Percentiles rank a stretch among this genome's conserved stretches.
These are phyloP conservation scores for Carassius gibelio DNA, from an alignment of 2,113 vertebrate species.

Conservation along the genomic window DNA sequence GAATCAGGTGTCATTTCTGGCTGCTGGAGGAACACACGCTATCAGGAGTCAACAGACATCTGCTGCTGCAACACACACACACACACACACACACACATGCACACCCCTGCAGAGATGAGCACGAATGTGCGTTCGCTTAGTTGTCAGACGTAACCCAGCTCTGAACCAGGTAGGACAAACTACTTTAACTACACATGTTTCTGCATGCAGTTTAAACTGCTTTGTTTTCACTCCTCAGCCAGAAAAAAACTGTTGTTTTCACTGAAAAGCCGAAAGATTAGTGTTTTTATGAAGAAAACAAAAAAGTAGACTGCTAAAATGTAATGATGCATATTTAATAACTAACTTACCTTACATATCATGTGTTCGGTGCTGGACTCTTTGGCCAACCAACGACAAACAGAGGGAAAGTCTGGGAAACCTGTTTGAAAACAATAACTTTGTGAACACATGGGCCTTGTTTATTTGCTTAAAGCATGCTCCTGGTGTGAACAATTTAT, in stretches of 20 bases:
- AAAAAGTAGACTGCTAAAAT: not conserved
- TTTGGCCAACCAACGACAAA: too few relatives aligned
- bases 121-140: constrained; percentile 25
- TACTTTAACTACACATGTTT: not conserved
- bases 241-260: not conserved
- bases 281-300: not conserved
- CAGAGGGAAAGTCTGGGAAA: not conserved
- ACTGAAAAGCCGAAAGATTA: not conserved
- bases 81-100: constrained; percentile 38
- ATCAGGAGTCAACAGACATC: constrained; percentile 71
- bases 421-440: not conserved
- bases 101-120: constrained; percentile 59
- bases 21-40: constrained; percentile 56
- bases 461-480: not conserved
- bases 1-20: constrained; percentile 62
- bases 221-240: not conserved
- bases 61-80: constrained; percentile 34
- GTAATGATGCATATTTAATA: not conserved
- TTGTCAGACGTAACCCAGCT: constrained; percentile 43
- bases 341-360: not conserved
- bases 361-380: not conserved
- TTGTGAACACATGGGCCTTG: not conserved
- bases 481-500: not conserved
- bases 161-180: constrained; percentile 61
- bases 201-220: not conserved